These are phyloP conservation scores for Picus viridis DNA, from an alignment of 2,797 vertebrate genomes.

Conservation along the genomic window DNA sequence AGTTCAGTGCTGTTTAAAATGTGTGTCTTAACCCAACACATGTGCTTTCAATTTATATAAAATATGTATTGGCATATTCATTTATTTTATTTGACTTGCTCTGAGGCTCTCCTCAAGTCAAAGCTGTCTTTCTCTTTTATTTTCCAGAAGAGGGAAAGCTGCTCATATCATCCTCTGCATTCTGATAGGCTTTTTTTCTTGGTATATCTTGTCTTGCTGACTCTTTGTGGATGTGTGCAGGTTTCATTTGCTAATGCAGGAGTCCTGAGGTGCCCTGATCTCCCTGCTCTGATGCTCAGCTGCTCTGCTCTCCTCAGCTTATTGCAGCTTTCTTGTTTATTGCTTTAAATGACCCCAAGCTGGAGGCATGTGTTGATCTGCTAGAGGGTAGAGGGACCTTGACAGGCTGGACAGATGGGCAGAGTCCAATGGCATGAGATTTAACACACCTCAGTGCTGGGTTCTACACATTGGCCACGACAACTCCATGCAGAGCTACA, in stretches of 20 bases:
- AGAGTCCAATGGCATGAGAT: no score
- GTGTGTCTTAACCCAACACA: conserved; percentile 27
- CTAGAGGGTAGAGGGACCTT: no score
- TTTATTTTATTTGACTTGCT: conserved; percentile 43
- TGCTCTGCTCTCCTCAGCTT: not conserved
- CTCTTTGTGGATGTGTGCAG: conserved; percentile 15
- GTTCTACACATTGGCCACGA: no score
- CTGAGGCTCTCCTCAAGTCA: conserved; percentile 25
- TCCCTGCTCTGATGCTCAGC: not conserved
- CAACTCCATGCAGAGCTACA: no score
- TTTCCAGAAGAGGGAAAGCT: conserved; percentile 58
- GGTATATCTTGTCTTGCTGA: conserved; percentile 14
- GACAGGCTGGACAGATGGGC: no score
- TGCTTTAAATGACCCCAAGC: not conserved
- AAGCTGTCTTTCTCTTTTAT: not conserved
- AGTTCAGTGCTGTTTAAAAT: conserved; percentile 22
- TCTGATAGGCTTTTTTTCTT: not conserved
- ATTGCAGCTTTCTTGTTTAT: not conserved
- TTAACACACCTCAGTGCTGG: no score
- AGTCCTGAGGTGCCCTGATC: conserved; percentile 25
- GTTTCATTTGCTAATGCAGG: not conserved
- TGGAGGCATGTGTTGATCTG: no score
- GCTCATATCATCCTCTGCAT: conserved; percentile 60
- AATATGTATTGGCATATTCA: conserved; percentile 50
- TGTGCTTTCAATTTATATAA: conserved; percentile 67